A percentile compares a stretch with the other conserved stretches of the same genome.
These are phyloP conservation scores for Chaetorhynchus papuensis DNA, from an alignment of 2,113 vertebrate genomes.

Conservation along the genomic window DNA sequence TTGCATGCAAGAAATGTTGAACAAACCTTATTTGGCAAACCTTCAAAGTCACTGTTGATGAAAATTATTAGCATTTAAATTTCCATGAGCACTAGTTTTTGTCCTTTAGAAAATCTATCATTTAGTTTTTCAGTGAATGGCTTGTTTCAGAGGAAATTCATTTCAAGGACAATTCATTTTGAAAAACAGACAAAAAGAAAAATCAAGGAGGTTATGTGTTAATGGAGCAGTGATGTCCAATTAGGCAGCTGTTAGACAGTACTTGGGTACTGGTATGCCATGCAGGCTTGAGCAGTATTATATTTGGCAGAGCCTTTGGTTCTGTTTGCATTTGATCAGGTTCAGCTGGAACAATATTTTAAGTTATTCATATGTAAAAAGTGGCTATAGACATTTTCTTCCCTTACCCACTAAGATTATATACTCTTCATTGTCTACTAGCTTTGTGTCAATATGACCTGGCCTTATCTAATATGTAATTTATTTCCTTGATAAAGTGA, in stretches of 20 bases:
- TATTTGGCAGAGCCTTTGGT: background rate
- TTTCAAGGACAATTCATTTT: background rate
- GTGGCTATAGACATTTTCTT: background rate
- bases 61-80: constrained; percentile 17
- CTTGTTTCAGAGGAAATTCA: background rate
- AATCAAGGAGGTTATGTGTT: background rate
- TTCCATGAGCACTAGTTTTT: background rate
- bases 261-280: background rate
- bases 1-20: background rate
- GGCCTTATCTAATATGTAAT: rapidly evolving
- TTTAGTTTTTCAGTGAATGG: background rate
- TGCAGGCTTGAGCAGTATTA: background rate
- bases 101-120: background rate
- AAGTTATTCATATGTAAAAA: background rate
- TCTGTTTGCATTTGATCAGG: background rate
- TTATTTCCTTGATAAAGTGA: background rate
- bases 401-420: background rate
- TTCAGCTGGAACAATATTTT: background rate
- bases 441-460: background rate
- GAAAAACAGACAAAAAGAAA: background rate
- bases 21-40: constrained; percentile 19
- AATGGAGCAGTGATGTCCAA: background rate
- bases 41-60: constrained; percentile 19
- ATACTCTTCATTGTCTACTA: background rate
- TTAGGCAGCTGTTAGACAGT: background rate